Evolutionary conservation across 2,888 invertebrate species (phyloP).

Genomic region (Desoria tigrina): DNA sequence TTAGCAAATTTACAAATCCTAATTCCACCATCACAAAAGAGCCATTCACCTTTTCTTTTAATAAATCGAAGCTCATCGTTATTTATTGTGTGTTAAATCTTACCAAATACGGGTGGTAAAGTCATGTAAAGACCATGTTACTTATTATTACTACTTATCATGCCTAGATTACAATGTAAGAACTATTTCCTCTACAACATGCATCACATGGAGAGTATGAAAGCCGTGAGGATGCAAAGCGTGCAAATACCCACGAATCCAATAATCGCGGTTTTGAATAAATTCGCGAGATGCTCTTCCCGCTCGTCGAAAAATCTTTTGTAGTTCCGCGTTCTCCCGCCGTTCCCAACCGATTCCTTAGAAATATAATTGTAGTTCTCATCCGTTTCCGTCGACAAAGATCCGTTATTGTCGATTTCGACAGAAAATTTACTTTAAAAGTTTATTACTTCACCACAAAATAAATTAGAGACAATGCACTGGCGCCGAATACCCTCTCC

Average conservation of each 20-base stretch:
- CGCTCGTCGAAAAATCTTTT: slow-evolving; percentile 10
- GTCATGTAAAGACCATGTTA: too few species aligned
- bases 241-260: slow-evolving; percentile 9
- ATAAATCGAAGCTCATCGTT: too few species aligned
- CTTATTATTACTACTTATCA: too few species aligned
- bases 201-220: not conserved
- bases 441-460: not conserved
- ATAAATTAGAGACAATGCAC: slow-evolving; percentile 6
- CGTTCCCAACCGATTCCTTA: not conserved
- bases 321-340: not conserved
- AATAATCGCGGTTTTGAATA: slow-evolving; percentile 4
- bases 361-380: too few species aligned
- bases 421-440: not conserved
- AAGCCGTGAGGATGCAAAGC: slow-evolving; percentile 2
- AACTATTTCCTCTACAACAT: not conserved
- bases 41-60: too few species aligned
- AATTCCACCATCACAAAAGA: too few species aligned
- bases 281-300: slow-evolving; percentile 4
- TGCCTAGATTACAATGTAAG: too few species aligned
- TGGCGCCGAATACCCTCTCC: not conserved
- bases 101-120: too few species aligned
- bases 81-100: too few species aligned
- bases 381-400: not conserved
- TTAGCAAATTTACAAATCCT: too few species aligned
- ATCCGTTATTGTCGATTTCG: not conserved